A percentile compares a stretch with the other conserved stretches of the same genome.
These are phyloP conservation scores for Catharus fuscescens DNA, from an alignment of 2,113 vertebrate genomes.

Conservation along the genomic window DNA sequence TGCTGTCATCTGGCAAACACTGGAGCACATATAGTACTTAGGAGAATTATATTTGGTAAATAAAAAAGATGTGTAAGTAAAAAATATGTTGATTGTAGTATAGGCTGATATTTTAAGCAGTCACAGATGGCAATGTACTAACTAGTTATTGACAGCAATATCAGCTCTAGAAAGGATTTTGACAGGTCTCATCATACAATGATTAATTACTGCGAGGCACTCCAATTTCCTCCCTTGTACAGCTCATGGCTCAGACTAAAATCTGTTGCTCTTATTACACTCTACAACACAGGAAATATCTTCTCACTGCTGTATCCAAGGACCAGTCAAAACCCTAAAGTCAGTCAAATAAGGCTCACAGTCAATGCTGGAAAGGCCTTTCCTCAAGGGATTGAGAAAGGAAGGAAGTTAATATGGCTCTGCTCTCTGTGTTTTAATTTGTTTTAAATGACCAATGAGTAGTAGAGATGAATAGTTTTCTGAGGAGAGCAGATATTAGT, in stretches of 20 bases:
- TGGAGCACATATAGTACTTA: constrained; percentile 8
- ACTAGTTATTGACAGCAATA: constrained; percentile 87
- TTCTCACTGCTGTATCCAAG: constrained; percentile 69
- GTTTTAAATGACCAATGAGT: neutral
- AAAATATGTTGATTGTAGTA: constrained; percentile 75
- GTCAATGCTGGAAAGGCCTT: neutral
- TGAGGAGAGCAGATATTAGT: neutral
- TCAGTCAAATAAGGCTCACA: constrained; percentile 60
- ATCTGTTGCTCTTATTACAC: constrained; percentile 82
- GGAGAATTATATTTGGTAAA: constrained; percentile 55
- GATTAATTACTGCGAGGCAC: constrained; percentile 93
- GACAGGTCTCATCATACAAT: constrained; percentile 90
- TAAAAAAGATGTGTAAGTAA: constrained; percentile 69
- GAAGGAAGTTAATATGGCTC: neutral
- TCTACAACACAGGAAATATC: constrained; percentile 78
- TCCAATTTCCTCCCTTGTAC: constrained; percentile 89
- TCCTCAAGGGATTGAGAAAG: neutral
- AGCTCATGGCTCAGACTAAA: constrained; percentile 77
- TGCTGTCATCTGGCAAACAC: constrained; percentile 13
- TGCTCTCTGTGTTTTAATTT: neutral
- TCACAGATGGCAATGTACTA: constrained; percentile 85
- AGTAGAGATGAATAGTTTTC: neutral
- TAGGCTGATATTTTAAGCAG: constrained; percentile 86
- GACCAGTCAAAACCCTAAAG: constrained; percentile 63
- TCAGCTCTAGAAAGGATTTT: constrained; percentile 86